Conservation (phyloP, 1,140 invertebrate species). For the Oncopodura yosiiana region DNA sequence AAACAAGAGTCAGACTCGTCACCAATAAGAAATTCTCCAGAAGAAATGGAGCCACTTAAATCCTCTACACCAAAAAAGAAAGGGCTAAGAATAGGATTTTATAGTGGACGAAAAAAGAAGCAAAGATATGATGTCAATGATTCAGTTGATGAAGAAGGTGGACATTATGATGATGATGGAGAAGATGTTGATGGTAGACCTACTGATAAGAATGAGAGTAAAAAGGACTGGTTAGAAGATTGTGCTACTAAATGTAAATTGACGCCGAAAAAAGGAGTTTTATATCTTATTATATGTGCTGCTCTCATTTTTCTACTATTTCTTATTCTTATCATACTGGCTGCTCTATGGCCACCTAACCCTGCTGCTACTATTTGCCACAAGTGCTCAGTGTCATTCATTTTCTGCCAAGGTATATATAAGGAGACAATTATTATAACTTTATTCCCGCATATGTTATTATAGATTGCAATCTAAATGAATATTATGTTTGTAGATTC, state of each 20-base stretch:
- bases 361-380: slow-evolving; percentile 14
- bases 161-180: background rate
- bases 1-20: background rate
- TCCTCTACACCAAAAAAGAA: background rate
- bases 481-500: slow-evolving; percentile 38
- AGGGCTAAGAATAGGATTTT: slow-evolving; percentile 19
- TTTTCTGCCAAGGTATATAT: slow-evolving; percentile 26
- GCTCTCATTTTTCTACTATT: slow-evolving; percentile 37
- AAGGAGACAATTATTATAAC: too few species aligned
- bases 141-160: background rate
- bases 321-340: slow-evolving; percentile 38
- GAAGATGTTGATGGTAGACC: slow-evolving; percentile 14
- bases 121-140: slow-evolving; percentile 4
- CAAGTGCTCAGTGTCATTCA: slow-evolving; percentile 23
- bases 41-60: slow-evolving; percentile 22
- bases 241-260: slow-evolving; percentile 33
- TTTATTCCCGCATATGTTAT: background rate
- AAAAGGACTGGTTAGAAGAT: background rate
- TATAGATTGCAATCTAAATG: too few species aligned
- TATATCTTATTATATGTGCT: slow-evolving; percentile 35
- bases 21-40: too few species aligned
- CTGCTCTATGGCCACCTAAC: slow-evolving; percentile 38
- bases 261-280: slow-evolving; percentile 37
- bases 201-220: slow-evolving; percentile 8
- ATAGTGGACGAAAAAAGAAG: background rate